Percentiles rank a stretch among this genome's conserved stretches.
Conservation (phyloP, 2,888 invertebrate genomes). For the Thymelicus sylvestris region DNA sequence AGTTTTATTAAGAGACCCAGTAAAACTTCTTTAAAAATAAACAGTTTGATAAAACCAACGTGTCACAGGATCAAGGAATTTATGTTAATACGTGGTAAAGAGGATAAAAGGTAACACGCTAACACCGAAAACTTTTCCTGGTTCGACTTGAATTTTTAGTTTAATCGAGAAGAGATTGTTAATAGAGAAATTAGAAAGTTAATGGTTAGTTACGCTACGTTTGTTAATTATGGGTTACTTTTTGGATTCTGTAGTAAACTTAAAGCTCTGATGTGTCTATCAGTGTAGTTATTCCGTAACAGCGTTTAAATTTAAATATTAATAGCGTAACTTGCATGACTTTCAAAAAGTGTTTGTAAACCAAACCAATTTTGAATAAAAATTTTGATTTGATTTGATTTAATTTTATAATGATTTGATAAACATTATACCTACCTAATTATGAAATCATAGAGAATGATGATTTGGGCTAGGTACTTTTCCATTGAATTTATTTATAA, state of each 20-base stretch:
- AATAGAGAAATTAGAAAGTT: constrained; percentile 21
- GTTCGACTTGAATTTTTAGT: not conserved
- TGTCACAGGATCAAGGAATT: constrained; percentile 49
- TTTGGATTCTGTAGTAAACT: not conserved
- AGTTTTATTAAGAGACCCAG: constrained; percentile 52
- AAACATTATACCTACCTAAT: no score
- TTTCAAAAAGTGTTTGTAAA: no score
- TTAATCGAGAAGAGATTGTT: not conserved
- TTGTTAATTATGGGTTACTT: constrained; percentile 11
- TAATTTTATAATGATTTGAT: no score
- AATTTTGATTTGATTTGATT: no score
- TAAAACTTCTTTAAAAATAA: constrained; percentile 47
- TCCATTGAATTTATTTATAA: no score
- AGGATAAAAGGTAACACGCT: constrained; percentile 16
- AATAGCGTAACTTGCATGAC: no score
- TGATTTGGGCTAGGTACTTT: no score
- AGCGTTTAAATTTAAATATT: no score
- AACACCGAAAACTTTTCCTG: constrained; percentile 35
- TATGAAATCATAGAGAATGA: no score
- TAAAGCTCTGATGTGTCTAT: not conserved
- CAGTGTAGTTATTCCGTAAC: not conserved
- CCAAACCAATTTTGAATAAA: no score
- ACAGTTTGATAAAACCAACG: constrained; percentile 49
- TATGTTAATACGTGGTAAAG: constrained; percentile 50
- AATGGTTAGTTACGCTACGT: not conserved